phyloP scores from a whole-genome alignment of 2,113 vertebrate genomes.

The Rhea pennata region DNA sequence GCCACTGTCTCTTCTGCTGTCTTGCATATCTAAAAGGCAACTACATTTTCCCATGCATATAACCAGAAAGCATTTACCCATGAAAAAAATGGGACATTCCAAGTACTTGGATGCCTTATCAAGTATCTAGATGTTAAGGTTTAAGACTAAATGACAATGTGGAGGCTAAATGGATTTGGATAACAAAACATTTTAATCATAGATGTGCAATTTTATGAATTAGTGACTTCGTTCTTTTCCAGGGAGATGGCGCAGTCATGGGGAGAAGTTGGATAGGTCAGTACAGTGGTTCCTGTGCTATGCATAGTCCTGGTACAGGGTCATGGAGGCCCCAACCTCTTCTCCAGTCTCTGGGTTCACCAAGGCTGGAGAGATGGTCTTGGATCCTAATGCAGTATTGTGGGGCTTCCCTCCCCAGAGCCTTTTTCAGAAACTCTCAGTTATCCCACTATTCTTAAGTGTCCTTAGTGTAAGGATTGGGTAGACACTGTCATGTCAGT shows the following conservation, averaged over 20 bases:
- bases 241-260: accelerated
- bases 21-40: neutral
- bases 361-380: neutral
- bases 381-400: neutral
- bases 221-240: neutral
- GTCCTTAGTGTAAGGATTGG: neutral
- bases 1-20: neutral
- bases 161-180: neutral
- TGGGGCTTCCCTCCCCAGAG: neutral
- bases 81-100: neutral
- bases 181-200: neutral
- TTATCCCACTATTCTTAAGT: neutral
- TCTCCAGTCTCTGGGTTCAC: accelerated
- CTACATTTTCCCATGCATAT: neutral
- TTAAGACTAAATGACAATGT: neutral
- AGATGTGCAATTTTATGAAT: neutral
- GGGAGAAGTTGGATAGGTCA: neutral
- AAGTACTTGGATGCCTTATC: neutral
- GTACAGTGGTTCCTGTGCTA: neutral
- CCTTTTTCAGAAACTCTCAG: neutral
- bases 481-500: neutral
- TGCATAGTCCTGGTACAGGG: neutral
- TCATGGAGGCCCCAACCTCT: accelerated
- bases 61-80: neutral
- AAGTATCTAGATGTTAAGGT: neutral